Conservation (phyloP, 2,888 invertebrate species). For the Cephus nigrinus region DNA sequence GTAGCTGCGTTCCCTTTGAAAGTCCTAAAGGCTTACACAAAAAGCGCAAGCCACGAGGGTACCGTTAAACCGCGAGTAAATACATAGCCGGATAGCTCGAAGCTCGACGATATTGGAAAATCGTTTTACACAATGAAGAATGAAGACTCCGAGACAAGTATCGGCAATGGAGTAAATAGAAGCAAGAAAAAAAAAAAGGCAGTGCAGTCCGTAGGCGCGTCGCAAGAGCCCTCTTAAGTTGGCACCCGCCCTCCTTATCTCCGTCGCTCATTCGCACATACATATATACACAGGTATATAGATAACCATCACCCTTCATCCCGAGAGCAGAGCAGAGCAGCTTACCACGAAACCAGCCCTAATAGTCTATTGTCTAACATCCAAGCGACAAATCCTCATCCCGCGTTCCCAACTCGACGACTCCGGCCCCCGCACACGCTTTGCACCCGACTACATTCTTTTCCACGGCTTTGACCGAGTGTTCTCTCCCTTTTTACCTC, state of each 20-base stretch:
- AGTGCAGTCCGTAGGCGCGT: background rate
- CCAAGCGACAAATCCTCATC: constrained; percentile 47
- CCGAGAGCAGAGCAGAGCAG: constrained; percentile 38
- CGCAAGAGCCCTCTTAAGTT: constrained; percentile 3
- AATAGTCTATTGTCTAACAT: constrained; percentile 63
- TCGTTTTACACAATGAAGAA: background rate
- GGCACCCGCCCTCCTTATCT: background rate
- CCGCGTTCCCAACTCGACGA: constrained; percentile 17
- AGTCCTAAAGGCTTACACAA: background rate
- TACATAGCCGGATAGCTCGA: background rate
- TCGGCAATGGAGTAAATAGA: constrained; percentile 3
- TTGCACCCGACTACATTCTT: constrained; percentile 12
- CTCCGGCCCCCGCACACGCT: constrained; percentile 15
- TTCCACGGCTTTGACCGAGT: constrained; percentile 19
- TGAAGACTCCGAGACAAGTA: background rate
- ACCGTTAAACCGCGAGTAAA: background rate
- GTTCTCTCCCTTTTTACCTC: constrained; percentile 10
- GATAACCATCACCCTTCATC: background rate
- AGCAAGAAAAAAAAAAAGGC: background rate
- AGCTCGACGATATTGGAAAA: background rate
- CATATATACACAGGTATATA: background rate
- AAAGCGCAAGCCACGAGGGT: background rate
- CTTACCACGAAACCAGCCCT: constrained; percentile 58
- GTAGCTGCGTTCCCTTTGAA: background rate
- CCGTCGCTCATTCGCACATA: background rate